Conservation (phyloP, 2,113 vertebrate species). For the Diadophis punctatus region DNA sequence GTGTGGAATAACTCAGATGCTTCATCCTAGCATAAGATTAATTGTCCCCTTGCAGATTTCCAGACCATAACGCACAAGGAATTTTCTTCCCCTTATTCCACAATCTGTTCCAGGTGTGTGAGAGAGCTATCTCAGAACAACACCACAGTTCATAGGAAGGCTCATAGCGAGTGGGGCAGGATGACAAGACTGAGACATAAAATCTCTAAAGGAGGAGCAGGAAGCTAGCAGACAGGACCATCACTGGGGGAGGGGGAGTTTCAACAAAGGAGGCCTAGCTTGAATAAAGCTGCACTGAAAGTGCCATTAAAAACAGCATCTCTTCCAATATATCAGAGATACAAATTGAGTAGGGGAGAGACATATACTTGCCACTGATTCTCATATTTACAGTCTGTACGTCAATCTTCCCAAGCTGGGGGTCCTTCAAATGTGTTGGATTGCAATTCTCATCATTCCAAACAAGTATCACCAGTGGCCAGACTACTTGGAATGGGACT, state of each 20-base stretch:
- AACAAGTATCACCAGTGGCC: neutral
- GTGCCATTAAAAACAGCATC: neutral
- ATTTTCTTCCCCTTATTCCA: neutral
- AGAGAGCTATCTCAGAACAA: neutral
- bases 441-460: neutral
- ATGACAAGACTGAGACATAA: neutral
- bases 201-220: neutral
- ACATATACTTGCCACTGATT: neutral
- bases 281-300: neutral
- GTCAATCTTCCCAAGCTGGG: neutral
- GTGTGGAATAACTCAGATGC: neutral
- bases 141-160: neutral
- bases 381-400: neutral
- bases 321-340: neutral
- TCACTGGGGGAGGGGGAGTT: neutral
- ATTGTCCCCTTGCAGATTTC: neutral
- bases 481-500: neutral
- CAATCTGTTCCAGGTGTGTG: constrained; percentile 1
- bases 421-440: neutral
- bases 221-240: neutral
- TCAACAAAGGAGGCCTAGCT: neutral
- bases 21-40: neutral
- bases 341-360: neutral
- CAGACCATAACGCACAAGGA: neutral
- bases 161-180: neutral